phyloP scores from a whole-genome alignment of 1,140 invertebrate genomes.

The Tetramorium simillimum region DNA sequence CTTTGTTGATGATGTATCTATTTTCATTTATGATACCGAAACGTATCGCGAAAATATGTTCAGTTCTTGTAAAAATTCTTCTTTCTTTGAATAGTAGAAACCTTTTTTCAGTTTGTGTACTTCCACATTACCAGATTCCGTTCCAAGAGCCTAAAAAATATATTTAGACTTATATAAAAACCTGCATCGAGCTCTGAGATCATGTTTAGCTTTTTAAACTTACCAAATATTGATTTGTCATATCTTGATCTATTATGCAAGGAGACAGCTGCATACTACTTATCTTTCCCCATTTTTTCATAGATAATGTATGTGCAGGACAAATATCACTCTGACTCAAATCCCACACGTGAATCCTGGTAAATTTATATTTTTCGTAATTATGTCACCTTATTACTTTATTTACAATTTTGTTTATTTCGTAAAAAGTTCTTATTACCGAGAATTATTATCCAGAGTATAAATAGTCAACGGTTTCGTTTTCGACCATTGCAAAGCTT shows the following conservation, averaged over 20 bases:
- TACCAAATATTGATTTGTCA: constrained; percentile 82
- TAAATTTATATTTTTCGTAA: constrained; percentile 7
- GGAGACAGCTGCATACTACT: constrained; percentile 82
- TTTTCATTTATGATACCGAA: constrained; percentile 73
- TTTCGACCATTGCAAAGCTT: constrained; percentile 86
- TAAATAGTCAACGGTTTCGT: constrained; percentile 87
- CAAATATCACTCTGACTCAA: constrained; percentile 84
- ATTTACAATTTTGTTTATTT: not conserved
- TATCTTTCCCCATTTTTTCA: constrained; percentile 77
- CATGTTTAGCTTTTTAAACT: constrained; percentile 11
- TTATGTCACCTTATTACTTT: not conserved
- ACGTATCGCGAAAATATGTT: constrained; percentile 82
- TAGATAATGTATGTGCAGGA: constrained; percentile 78
- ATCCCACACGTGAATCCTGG: constrained; percentile 87
- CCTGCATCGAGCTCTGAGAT: not conserved
- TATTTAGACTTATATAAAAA: constrained; percentile 11
- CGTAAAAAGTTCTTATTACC: constrained; percentile 79
- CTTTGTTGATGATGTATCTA: not conserved
- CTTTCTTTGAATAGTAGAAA: constrained; percentile 82
- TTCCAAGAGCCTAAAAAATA: constrained; percentile 82
- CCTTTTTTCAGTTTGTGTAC: constrained; percentile 85
- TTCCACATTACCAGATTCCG: constrained; percentile 81
- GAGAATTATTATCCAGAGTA: constrained; percentile 85
- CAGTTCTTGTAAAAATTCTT: constrained; percentile 82
- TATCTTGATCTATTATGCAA: constrained; percentile 78